phyloP scores from a whole-genome alignment of 2,888 invertebrate genomes.

The Agrenia bidenticulata region DNA sequence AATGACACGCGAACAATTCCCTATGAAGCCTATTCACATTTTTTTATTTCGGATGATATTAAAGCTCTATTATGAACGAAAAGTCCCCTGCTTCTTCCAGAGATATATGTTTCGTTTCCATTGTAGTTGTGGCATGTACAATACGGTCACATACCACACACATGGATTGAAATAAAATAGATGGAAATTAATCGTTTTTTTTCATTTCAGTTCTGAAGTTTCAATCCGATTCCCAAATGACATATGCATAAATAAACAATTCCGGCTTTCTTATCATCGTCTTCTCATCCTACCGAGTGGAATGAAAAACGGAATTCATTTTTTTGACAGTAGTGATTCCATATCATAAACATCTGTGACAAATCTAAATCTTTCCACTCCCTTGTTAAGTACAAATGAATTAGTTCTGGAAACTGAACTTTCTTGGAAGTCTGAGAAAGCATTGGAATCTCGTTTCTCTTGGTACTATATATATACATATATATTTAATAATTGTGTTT shows the following conservation, averaged over 20 bases:
- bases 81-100: not conserved
- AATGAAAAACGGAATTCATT: not conserved
- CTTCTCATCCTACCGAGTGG: not conserved
- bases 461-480: too few relatives aligned
- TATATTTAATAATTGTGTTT: too few relatives aligned
- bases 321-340: not conserved
- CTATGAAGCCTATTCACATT: slow-evolving; percentile 1
- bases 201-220: not conserved
- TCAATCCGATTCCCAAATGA: slow-evolving; percentile 9
- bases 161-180: too few relatives aligned
- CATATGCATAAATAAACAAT: not conserved
- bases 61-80: not conserved
- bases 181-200: too few relatives aligned
- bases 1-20: not conserved
- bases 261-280: not conserved
- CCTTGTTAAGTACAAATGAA: too few relatives aligned
- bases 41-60: not conserved
- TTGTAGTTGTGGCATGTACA: too few relatives aligned
- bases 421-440: too few relatives aligned
- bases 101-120: too few relatives aligned
- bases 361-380: not conserved
- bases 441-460: too few relatives aligned
- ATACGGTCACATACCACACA: too few relatives aligned
- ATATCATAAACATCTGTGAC: slow-evolving; percentile 2
- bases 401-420: too few relatives aligned